These are phyloP conservation scores for Leptopilina syphax DNA, from an alignment of 2,888 invertebrate genomes.

Conservation along the genomic window DNA sequence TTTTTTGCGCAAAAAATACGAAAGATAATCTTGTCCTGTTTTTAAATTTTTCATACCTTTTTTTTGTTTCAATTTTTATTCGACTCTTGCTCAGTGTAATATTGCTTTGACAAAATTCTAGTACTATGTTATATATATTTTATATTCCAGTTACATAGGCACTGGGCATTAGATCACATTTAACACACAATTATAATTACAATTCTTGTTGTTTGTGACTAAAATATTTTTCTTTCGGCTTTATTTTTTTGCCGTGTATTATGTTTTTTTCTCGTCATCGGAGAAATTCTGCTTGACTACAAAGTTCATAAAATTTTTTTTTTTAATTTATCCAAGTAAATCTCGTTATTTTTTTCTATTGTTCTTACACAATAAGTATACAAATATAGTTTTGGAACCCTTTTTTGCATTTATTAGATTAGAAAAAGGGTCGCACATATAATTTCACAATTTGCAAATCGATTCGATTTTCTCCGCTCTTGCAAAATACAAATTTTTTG, in stretches of 20 bases:
- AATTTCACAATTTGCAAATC: background rate
- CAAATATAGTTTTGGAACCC: background rate
- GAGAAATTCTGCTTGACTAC: background rate
- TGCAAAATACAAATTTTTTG: background rate
- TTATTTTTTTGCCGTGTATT: background rate
- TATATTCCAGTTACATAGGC: slow-evolving; percentile 19
- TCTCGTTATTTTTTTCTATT: background rate
- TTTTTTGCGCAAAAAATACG: background rate
- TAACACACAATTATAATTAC: slow-evolving; percentile 17
- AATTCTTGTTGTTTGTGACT: slow-evolving; percentile 7
- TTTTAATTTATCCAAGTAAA: background rate
- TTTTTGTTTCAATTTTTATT: background rate
- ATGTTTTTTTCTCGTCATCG: background rate
- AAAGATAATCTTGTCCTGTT: slow-evolving; percentile 2
- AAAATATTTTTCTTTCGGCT: background rate
- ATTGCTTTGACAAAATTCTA: background rate
- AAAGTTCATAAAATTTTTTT: background rate
- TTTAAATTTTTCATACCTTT: background rate
- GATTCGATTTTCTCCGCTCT: background rate
- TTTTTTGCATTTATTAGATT: background rate
- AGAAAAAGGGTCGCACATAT: background rate
- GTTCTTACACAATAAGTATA: too few relatives aligned
- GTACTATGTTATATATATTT: background rate
- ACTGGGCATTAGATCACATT: slow-evolving; percentile 18
- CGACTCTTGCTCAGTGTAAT: background rate